phyloP scores from a whole-genome alignment of 2,113 vertebrate genomes.

The Ctenodactylus gundi region DNA sequence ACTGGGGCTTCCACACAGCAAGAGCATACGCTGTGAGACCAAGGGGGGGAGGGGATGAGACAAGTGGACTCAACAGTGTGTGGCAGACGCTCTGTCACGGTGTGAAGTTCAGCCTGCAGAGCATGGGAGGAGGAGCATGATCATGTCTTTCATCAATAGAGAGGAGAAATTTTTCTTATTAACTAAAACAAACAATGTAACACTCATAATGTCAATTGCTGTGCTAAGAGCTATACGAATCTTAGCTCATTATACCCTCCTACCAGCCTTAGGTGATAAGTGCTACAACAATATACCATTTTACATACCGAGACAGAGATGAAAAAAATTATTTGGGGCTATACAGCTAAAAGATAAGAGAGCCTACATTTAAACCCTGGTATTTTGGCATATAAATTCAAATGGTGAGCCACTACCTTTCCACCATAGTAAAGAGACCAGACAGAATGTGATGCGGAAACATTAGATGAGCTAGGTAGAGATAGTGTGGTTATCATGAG shows the following conservation, averaged over 20 bases:
- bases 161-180: background rate
- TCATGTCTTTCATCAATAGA: background rate
- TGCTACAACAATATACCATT: background rate
- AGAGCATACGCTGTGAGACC: background rate
- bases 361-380: background rate
- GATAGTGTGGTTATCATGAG: background rate
- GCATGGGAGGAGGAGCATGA: background rate
- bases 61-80: background rate
- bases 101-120: background rate
- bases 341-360: background rate
- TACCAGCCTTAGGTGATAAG: background rate
- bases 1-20: background rate
- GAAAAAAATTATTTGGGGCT: background rate
- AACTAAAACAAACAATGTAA: constrained; percentile 13
- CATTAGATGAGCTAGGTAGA: background rate
- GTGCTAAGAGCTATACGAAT: background rate
- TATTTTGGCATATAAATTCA: background rate
- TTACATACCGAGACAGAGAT: background rate
- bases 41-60: background rate
- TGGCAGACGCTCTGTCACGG: background rate
- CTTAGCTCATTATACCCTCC: background rate
- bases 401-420: background rate
- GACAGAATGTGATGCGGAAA: background rate
- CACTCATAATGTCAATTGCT: background rate
- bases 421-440: background rate